Evolutionary conservation across 2,888 invertebrate species (phyloP), one percentile per base, ranked within the genome.

Genomic region (Choreutis nemorana): DNA sequence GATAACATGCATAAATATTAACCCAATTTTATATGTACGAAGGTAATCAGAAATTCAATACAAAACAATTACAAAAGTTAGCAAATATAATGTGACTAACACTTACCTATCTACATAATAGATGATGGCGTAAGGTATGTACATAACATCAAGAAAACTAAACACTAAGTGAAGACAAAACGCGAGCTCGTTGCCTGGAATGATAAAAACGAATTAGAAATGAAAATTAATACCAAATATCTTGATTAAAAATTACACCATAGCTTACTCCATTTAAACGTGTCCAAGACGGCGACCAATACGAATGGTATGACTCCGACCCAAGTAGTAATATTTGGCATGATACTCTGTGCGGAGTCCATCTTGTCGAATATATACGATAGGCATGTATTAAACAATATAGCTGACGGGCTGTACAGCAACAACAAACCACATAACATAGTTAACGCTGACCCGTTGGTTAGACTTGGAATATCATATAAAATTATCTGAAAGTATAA

Each of bases 281-380:
- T 86, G 49, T 91, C 90, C 26, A 90, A 56, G 14, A 87, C 75
- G 28, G 86, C 84, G 2, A 91, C 90, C 18, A 89, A 53, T 10
- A 87, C 66, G 52, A 89, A 91, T 0, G 91, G 90, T 38, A 91
- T 80, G 27, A 89, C 82, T 1, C 91, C 90, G 21, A 87, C 68
- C 66, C 88, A 86, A 0, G 88, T 87, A 8, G 86, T 86, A 14
- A 89, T 84, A 48, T 90, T 89, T 0, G 90, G 89, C 61, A 90
- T 79, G 40, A 91, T 86, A 34, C 89, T 87, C 51, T 90, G 89
- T 1, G 91, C 91, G 3, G 90, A 89, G 54, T 92, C 92, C 75
- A 86, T 86, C 51, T 89, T 89, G 58, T 90, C 87, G 57, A 93
- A 93, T 28, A 90, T 80, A 51, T 91, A 92, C 14, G 91, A 90